Percentiles rank a stretch among this genome's conserved stretches.
These are phyloP conservation scores for Squalus acanthias DNA, from an alignment of 2,797 vertebrate species.

Conservation along the genomic window DNA sequence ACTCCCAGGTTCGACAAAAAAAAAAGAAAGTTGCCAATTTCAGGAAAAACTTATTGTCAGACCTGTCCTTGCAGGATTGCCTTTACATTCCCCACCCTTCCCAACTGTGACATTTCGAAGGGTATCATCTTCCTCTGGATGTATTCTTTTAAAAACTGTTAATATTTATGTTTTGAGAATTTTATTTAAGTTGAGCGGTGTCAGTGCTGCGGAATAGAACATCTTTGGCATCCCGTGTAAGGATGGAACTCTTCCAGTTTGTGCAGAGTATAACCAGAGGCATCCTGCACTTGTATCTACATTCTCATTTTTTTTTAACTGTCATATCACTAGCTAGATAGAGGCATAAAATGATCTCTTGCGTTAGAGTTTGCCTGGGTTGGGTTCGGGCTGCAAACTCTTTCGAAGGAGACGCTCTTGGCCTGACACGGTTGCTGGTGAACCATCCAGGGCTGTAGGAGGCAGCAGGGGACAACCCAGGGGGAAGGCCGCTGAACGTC, in stretches of 20 bases:
- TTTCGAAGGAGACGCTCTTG: background rate
- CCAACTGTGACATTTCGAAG: background rate
- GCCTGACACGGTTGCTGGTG: background rate
- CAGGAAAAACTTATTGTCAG: no score
- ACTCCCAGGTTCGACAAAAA: no score
- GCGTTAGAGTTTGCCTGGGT: background rate
- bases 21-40: no score
- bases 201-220: background rate
- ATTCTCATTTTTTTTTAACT: background rate
- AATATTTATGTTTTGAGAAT: background rate
- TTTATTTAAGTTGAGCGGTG: background rate
- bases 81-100: background rate
- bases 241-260: background rate
- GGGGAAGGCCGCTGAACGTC: no score
- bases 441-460: background rate
- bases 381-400: background rate
- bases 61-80: background rate
- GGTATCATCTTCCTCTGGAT: background rate
- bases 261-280: background rate
- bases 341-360: background rate
- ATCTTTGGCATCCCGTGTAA: background rate
- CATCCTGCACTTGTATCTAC: no score
- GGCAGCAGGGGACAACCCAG: background rate
- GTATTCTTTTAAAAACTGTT: background rate
- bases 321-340: background rate